These are phyloP conservation scores for Aphelinus atriplicis DNA, from an alignment of 1,140 invertebrate genomes.

Conservation along the genomic window DNA sequence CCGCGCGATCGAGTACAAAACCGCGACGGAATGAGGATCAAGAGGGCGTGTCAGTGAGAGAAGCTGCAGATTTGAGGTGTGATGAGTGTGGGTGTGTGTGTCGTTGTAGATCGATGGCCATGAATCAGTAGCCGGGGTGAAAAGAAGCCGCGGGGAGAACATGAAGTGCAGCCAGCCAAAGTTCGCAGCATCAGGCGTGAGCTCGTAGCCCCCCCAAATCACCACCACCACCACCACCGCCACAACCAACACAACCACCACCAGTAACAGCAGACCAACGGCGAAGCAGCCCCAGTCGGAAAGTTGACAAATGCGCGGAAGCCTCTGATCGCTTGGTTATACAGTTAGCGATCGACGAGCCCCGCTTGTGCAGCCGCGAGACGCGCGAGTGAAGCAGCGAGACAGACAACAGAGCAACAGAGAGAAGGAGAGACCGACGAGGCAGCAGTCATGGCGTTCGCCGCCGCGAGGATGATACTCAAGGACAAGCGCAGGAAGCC, in stretches of 20 bases:
- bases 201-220: slow-evolving; percentile 2
- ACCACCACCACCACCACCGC: background rate
- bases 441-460: slow-evolving; percentile 76
- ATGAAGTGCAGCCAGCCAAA: slow-evolving; percentile 45
- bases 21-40: too few species aligned
- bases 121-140: slow-evolving; percentile 48
- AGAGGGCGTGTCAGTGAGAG: too few species aligned
- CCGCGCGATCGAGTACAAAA: too few species aligned
- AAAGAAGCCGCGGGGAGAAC: slow-evolving; percentile 41
- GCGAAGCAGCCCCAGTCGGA: background rate
- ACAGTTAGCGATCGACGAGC: background rate
- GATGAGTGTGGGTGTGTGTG: too few species aligned
- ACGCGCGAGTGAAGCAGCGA: background rate
- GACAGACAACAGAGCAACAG: background rate
- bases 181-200: background rate
- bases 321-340: too few species aligned
- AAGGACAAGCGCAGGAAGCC: slow-evolving; percentile 82
- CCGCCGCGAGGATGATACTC: slow-evolving; percentile 82
- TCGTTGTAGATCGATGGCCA: slow-evolving; percentile 59
- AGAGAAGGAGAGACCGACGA: background rate
- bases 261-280: slow-evolving; percentile 3
- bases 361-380: background rate
- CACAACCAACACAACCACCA: background rate
- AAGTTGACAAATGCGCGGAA: slow-evolving; percentile 21
- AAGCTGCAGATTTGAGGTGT: too few species aligned